phyloP scores from a whole-genome alignment of 2,888 invertebrate species.

The Atherix ibis region DNA sequence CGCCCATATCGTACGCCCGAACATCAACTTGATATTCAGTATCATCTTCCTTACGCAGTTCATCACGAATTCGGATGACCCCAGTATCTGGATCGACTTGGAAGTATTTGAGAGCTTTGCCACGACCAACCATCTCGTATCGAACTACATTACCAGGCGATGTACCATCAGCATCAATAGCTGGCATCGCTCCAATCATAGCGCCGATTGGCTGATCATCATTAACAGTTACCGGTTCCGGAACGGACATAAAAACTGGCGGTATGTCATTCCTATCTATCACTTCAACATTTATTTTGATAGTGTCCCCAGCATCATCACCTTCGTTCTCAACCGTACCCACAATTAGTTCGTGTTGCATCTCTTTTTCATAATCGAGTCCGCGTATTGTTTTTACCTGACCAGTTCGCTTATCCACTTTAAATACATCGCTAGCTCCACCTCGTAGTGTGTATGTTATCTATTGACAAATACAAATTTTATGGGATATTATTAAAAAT shows the following conservation, averaged over 20 bases:
- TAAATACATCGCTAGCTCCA: conserved; percentile 67
- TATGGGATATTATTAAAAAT: not conserved
- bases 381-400: conserved; percentile 58
- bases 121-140: conserved; percentile 69
- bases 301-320: conserved; percentile 50
- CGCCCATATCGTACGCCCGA: conserved; percentile 72
- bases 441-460: conserved; percentile 65
- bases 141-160: conserved; percentile 64
- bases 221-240: conserved; percentile 67
- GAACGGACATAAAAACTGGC: conserved; percentile 69
- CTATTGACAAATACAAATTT: conserved; percentile 3
- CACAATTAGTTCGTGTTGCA: conserved; percentile 55
- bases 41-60: conserved; percentile 68
- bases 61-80: conserved; percentile 62
- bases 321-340: conserved; percentile 72
- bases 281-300: conserved; percentile 36
- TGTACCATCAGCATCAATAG: conserved; percentile 71
- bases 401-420: conserved; percentile 66
- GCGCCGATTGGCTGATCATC: conserved; percentile 72
- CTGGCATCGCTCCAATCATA: conserved; percentile 59
- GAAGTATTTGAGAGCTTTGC: conserved; percentile 72
- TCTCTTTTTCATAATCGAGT: conserved; percentile 62
- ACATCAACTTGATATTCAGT: conserved; percentile 82
- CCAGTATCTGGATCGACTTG: conserved; percentile 76
- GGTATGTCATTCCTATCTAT: conserved; percentile 80